Base-by-base conservation (phyloP, 1,140 invertebrate genomes). In the Anastatus disparis region DNA sequence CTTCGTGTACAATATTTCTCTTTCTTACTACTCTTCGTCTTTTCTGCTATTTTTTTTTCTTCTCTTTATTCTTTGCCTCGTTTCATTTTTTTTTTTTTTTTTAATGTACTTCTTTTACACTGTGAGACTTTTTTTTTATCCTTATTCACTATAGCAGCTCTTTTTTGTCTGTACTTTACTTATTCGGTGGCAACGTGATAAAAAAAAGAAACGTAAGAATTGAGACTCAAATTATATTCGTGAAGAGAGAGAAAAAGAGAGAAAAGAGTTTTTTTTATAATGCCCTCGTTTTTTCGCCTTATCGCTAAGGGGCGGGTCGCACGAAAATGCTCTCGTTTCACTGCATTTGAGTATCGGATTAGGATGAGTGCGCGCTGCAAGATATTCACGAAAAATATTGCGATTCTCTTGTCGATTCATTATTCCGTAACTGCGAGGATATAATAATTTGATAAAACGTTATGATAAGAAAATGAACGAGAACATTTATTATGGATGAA, bases 201-300 rank as follows among this genome's bases (percentile, higher is more conserved):
- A 64, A 64, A 52, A 26, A 26, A 26, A 17, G 20, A n/a, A n/a
- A n/a, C n/a, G n/a, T n/a, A n/a, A n/a, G n/a, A 42, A 22, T n/a
- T 15, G 50, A 65, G 62, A 48, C 59, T 55, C 48, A 35, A 75
- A 75, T 76, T 73, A 76, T 71, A 78, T 73, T 59, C 73, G 55
- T 74, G 72, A 76, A 71, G 2, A n/a, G n/a, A n/a, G n/a, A n/a
- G n/a, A n/a, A n/a, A n/a, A n/a, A n/a, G n/a, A n/a, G n/a, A n/a
- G n/a, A n/a, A n/a, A n/a, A n/a, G n/a, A n/a, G n/a, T n/a, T n/a
- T n/a, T n/a, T n/a, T n/a, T n/a, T 12, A 38, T 79, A 77, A 74
- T 74, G 73, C 50, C 13, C n/a, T n/a, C 61, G 9, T 70, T 73
- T 76, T 58, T n/a, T n/a, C n/a, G n/a, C n/a, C 63, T 73, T 62